Evolutionary conservation across 2,888 invertebrate genomes (phyloP), one percentile per base, ranked within the genome.

Genomic region (Perdita meconis): DNA sequence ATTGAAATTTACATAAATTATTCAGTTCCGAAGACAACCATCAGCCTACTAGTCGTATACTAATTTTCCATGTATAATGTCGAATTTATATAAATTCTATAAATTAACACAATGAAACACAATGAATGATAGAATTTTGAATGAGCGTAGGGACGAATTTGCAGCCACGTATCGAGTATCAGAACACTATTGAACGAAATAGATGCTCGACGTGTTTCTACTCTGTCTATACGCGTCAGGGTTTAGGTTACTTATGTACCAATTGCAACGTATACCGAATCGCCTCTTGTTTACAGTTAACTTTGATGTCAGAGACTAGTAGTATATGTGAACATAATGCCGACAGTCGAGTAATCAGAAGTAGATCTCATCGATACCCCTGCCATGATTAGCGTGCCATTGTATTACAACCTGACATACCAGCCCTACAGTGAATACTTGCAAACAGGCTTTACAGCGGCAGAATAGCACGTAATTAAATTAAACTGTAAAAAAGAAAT

Each of bases 241-340:
- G 53, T 16, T 40, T 24, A 12, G 13, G 51, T 74, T 74, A 74
- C 75, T 47, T 53, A 38, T 13, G 42, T 16, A 12, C 65, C 75
- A 40, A 65, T 65, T 59, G 26, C 56, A 63, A 50, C 50, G n/a
- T 36, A 26, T 26, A 19, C n/a, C 30, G 61, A 42, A 75, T 61
- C 56, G 50, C 34, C 38, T 50, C 61, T 42, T 36, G 61, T 66
- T 75, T 50, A 50, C 36, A 59, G 73, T 30, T 60, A 64, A 72
- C 76, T 75, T 75, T 75, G 74, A 75, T 75, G 67, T 57, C 56
- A 63, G 51, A 75, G 22, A 24, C 22, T 30, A 60, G 19, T 56
- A 44, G 51, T 63, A 53, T 44, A 66, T 44, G 57, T 50, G 57
- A 76, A 24, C n/a, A 51, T 57, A 55, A 59, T 59, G 34, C 59